A percentile compares a stretch with the other conserved stretches of the same genome.
These are phyloP conservation scores for Mobula birostris DNA, from an alignment of 2,113 vertebrate genomes.

Conservation along the genomic window DNA sequence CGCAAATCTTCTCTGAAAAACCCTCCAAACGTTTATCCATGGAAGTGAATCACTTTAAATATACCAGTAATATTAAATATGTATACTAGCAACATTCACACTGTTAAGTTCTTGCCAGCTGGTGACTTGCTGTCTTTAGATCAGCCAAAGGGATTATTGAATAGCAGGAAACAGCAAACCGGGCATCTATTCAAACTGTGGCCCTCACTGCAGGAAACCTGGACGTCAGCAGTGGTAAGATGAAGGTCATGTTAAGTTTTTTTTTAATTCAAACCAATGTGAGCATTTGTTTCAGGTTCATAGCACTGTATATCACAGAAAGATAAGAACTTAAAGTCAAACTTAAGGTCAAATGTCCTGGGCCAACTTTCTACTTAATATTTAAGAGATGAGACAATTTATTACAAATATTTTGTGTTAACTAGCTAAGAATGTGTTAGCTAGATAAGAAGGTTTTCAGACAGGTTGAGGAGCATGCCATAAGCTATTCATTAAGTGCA, in stretches of 20 bases:
- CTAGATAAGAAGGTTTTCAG: background rate
- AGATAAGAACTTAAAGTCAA: background rate
- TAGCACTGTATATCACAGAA: too few relatives aligned
- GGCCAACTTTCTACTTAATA: background rate
- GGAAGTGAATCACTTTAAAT: background rate
- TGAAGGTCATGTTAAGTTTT: constrained; percentile 13
- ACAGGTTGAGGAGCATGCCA: too few relatives aligned
- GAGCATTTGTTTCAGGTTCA: background rate
- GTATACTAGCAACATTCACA: background rate
- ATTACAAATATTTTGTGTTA: background rate
- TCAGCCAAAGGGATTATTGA: background rate
- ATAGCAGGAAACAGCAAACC: constrained; percentile 28
- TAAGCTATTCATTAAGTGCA: background rate
- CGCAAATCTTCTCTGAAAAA: background rate
- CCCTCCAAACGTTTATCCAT: too few relatives aligned
- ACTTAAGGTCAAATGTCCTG: background rate
- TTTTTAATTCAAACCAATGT: background rate
- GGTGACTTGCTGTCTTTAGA: constrained; percentile 8
- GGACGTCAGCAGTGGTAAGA: background rate
- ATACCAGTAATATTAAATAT: background rate
- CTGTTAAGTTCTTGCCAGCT: background rate
- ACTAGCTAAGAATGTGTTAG: background rate
- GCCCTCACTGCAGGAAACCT: constrained; percentile 17
- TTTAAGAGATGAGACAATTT: background rate
- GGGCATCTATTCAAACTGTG: constrained; percentile 14